phyloP scores from a whole-genome alignment of 1,140 invertebrate genomes.

The Caenorhabditis latens region DNA sequence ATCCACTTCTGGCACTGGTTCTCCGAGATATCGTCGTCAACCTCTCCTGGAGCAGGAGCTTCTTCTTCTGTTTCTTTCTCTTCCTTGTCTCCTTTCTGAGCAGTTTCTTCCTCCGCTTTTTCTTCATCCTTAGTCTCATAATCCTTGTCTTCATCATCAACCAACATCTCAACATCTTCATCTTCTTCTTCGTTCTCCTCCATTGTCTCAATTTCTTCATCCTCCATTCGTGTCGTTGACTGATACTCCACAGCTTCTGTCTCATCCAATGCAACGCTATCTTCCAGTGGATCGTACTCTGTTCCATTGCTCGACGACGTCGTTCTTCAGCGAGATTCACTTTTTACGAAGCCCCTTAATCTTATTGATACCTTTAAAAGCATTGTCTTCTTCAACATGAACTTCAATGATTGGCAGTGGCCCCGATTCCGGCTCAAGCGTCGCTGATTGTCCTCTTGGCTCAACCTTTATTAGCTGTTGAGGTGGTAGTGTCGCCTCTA shows the following conservation, averaged over 20 bases:
- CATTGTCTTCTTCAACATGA: background rate
- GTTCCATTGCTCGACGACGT: background rate
- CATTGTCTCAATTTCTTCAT: conserved; percentile 16
- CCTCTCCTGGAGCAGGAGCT: background rate
- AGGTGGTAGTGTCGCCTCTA: background rate
- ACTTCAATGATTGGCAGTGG: background rate
- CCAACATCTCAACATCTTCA: conserved; percentile 2
- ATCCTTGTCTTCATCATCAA: conserved; percentile 6
- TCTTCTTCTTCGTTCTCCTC: conserved; percentile 15
- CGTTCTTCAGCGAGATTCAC: background rate
- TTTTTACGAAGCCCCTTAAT: conserved; percentile 18
- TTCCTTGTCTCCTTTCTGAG: too few relatives aligned
- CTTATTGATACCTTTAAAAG: background rate
- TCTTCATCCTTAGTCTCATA: background rate
- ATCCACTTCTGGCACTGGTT: conserved; percentile 67
- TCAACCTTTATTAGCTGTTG: background rate
- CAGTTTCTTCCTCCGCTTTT: conserved; percentile 1
- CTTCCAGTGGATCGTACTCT: conserved; percentile 7
- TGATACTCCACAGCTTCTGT: background rate
- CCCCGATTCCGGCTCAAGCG: background rate
- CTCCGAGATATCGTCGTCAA: conserved; percentile 15
- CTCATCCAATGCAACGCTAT: background rate
- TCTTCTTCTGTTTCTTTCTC: background rate
- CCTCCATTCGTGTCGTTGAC: background rate
- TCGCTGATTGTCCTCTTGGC: too few relatives aligned